phyloP scores from a whole-genome alignment of 2,888 invertebrate species.

The Osedax fenrisi region DNA sequence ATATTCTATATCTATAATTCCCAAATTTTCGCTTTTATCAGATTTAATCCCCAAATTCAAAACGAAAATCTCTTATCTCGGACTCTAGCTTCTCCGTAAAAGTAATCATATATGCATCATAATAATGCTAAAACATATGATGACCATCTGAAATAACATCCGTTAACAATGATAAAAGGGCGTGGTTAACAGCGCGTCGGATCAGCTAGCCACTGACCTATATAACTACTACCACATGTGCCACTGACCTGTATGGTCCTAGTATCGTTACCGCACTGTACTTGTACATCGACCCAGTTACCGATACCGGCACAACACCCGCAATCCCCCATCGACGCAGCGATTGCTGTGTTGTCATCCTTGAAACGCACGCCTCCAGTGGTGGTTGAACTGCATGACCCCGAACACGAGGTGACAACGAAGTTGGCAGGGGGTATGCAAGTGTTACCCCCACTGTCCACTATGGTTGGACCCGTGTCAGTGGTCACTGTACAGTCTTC shows the following conservation, averaged over 20 bases:
- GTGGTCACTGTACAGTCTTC: background rate
- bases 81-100: too few species aligned
- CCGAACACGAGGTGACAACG: background rate
- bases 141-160: too few species aligned
- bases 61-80: too few species aligned
- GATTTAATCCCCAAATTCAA: too few species aligned
- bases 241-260: conserved; percentile 7
- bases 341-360: background rate
- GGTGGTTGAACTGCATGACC: background rate
- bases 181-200: too few species aligned
- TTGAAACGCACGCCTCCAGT: conserved; percentile 4
- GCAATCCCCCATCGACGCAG: background rate
- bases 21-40: too few species aligned
- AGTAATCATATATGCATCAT: too few species aligned
- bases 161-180: too few species aligned
- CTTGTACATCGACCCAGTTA: background rate
- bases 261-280: background rate
- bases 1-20: too few species aligned
- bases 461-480: background rate
- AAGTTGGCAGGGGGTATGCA: background rate
- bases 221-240: too few species aligned
- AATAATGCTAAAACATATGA: too few species aligned
- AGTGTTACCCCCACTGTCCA: background rate
- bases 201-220: too few species aligned
- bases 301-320: conserved; percentile 5